phyloP scores from a whole-genome alignment of 2,113 vertebrate genomes.

The Murina feae region DNA sequence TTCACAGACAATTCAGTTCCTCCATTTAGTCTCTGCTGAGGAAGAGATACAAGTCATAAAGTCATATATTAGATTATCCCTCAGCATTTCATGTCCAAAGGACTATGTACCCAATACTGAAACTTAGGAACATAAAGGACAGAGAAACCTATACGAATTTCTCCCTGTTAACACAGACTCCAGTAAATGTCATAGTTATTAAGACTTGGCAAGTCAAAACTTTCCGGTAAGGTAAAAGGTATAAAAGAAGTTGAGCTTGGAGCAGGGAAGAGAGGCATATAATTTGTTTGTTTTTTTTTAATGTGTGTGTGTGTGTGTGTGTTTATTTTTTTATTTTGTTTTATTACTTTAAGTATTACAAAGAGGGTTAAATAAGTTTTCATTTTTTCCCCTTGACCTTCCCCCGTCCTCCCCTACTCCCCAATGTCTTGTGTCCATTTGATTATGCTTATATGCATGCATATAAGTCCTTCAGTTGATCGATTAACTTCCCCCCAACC shows the following conservation, averaged over 20 bases:
- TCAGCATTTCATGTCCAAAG: not conserved
- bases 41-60: not conserved
- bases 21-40: not conserved
- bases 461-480: too few species aligned
- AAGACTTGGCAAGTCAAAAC: not conserved
- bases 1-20: not conserved
- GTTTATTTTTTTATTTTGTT: too few species aligned
- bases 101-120: not conserved
- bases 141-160: not conserved
- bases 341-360: too few species aligned
- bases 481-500: too few species aligned
- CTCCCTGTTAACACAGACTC: not conserved
- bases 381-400: too few species aligned
- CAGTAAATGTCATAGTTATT: not conserved
- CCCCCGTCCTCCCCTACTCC: too few species aligned
- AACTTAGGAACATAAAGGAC: not conserved
- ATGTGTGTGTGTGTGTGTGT: too few species aligned
- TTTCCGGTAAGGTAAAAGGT: not conserved
- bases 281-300: too few species aligned
- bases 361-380: too few species aligned
- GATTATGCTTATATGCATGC: too few species aligned
- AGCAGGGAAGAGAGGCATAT: not conserved
- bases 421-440: too few species aligned
- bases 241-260: not conserved
- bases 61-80: not conserved